Conservation (phyloP, 2,888 invertebrate species). For the Byasa hedistus region DNA sequence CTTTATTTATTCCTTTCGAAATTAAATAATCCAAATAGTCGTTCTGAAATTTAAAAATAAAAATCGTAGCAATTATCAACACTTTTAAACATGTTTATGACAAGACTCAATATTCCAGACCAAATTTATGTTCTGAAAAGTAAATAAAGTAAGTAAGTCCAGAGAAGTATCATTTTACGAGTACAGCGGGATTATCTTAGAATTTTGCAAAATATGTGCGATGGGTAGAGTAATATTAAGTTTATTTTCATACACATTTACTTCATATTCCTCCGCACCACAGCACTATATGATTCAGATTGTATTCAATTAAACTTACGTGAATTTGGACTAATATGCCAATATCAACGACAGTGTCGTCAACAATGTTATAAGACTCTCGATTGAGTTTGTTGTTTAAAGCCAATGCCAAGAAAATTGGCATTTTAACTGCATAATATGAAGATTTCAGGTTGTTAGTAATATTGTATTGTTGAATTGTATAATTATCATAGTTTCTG, state of each 20-base stretch:
- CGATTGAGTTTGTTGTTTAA: slow-evolving; percentile 85
- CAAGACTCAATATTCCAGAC: too few relatives aligned
- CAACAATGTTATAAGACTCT: slow-evolving; percentile 85
- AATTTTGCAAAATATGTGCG: too few relatives aligned
- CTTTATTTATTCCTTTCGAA: slow-evolving; percentile 84
- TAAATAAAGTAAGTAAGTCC: too few relatives aligned
- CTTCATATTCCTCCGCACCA: too few relatives aligned
- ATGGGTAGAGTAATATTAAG: too few relatives aligned
- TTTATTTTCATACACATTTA: too few relatives aligned
- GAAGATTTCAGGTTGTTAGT: neutral
- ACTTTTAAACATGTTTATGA: too few relatives aligned
- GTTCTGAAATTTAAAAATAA: slow-evolving; percentile 73
- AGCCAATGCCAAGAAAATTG: slow-evolving; percentile 83
- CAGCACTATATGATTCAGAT: too few relatives aligned
- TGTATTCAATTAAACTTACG: slow-evolving; percentile 61
- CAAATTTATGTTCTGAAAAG: too few relatives aligned
- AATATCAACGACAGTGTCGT: slow-evolving; percentile 89
- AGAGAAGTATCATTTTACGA: too few relatives aligned
- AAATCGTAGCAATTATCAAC: too few relatives aligned
- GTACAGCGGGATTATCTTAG: too few relatives aligned
- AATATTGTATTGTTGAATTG: neutral
- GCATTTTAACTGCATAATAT: slow-evolving; percentile 13
- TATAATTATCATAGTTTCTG: neutral
- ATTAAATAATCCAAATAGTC: slow-evolving; percentile 94
- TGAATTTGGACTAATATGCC: slow-evolving; percentile 95